Evolutionary conservation across 2,888 invertebrate genomes (phyloP).

Genomic region (Herminia tarsipennalis): DNA sequence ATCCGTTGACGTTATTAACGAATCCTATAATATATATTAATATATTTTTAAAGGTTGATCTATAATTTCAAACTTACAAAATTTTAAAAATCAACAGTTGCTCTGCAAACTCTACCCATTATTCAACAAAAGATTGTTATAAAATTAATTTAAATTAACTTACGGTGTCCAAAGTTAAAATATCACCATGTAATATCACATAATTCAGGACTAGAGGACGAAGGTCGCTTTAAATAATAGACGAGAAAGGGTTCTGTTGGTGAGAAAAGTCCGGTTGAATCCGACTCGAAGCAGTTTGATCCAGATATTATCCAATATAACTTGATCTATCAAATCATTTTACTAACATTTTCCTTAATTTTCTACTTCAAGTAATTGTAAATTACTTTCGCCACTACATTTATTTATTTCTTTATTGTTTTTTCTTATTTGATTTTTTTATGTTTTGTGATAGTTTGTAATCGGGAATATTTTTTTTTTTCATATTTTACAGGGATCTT

Average conservation of each 20-base stretch:
- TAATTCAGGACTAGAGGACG: conserved; percentile 41
- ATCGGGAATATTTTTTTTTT: conserved; percentile 1
- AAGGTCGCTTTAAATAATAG: conserved; percentile 55
- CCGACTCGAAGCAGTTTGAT: conserved; percentile 46
- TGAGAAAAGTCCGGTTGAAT: conserved; percentile 53
- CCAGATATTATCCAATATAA: conserved; percentile 42
- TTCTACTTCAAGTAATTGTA: too few relatives aligned
- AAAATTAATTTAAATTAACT: conserved; percentile 39
- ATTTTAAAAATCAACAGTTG: neutral
- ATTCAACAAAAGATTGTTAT: conserved; percentile 23
- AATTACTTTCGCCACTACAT: neutral
- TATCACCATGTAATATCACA: conserved; percentile 47
- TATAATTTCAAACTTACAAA: too few relatives aligned
- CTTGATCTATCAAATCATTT: conserved; percentile 30
- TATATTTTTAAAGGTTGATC: too few relatives aligned
- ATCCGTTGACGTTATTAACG: too few relatives aligned
- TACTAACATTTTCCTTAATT: too few relatives aligned
- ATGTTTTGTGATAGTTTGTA: too few relatives aligned
- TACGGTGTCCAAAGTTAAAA: conserved; percentile 35
- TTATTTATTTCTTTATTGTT: neutral
- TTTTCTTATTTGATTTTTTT: conserved; percentile 1
- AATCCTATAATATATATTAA: too few relatives aligned
- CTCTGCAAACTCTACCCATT: neutral
- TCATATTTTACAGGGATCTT: conserved; percentile 25
- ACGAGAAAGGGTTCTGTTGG: conserved; percentile 50